These are phyloP conservation scores for Condylura cristata DNA, from an alignment of 2,113 vertebrate species.

Conservation along the genomic window DNA sequence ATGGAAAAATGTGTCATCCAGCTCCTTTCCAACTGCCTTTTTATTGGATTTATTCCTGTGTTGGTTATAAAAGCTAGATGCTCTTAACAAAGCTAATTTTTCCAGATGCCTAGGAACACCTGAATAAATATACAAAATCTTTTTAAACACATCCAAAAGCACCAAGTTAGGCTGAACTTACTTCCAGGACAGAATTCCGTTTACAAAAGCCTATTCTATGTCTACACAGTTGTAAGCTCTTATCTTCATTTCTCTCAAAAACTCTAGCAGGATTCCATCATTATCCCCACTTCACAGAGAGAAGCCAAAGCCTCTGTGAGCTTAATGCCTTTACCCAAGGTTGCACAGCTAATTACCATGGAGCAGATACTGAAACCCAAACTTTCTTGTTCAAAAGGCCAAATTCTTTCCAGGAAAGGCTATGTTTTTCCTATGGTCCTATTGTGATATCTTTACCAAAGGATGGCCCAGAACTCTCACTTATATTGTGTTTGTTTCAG, in stretches of 20 bases:
- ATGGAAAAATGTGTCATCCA: background rate
- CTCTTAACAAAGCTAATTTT: slow-evolving; percentile 17
- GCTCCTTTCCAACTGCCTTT: slow-evolving; percentile 26
- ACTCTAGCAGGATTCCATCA: background rate
- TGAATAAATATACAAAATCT: background rate
- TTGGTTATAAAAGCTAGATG: slow-evolving; percentile 54
- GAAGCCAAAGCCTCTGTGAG: background rate
- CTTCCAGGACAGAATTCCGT: background rate
- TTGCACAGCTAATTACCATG: background rate
- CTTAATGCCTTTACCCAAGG: background rate
- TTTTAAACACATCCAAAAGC: background rate
- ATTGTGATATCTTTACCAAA: background rate
- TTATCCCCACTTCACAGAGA: background rate
- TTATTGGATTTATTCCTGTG: background rate
- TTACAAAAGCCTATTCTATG: background rate
- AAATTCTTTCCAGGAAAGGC: background rate
- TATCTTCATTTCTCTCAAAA: background rate
- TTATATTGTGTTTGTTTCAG: slow-evolving; percentile 67
- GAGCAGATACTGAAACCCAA: background rate
- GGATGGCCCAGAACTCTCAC: background rate
- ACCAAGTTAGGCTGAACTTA: background rate
- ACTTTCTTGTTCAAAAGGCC: background rate
- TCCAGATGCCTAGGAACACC: background rate
- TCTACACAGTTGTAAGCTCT: too few relatives aligned
- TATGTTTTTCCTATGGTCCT: too few relatives aligned